Conservation (phyloP, 1,140 invertebrate species). For the Andricus grossulariae region DNA sequence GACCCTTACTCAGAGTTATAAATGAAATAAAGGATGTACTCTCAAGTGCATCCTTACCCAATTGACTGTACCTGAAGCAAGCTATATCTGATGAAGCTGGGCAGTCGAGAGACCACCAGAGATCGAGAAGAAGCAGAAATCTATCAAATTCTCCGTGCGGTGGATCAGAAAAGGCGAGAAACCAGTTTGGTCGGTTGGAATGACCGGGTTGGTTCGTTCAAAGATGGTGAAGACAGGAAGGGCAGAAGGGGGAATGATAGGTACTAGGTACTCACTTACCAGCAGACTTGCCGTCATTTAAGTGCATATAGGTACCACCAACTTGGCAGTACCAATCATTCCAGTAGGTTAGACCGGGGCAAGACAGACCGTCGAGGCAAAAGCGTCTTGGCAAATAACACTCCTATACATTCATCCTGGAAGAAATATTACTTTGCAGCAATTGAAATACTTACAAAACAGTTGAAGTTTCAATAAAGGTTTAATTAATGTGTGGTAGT, state of each 20-base stretch:
- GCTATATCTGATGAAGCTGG: constrained; percentile 28
- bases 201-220: constrained; percentile 65
- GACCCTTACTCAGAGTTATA: neutral
- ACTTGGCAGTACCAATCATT: constrained; percentile 12
- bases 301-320: constrained; percentile 9
- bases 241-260: constrained; percentile 27
- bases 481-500: too few relatives aligned
- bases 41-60: neutral
- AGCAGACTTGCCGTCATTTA: constrained; percentile 39
- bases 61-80: neutral
- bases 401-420: too few relatives aligned
- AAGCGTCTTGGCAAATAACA: too few relatives aligned
- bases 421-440: too few relatives aligned
- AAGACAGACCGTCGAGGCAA: too few relatives aligned
- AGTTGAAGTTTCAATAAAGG: too few relatives aligned
- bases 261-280: constrained; percentile 58
- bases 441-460: too few relatives aligned
- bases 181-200: constrained; percentile 74
- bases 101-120: constrained; percentile 43
- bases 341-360: neutral
- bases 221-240: constrained; percentile 41
- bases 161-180: constrained; percentile 70
- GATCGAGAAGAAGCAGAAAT: constrained; percentile 67
- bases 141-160: constrained; percentile 72
- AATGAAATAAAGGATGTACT: constrained; percentile 3